These are phyloP conservation scores for Sphinx pinastri DNA, from an alignment of 2,888 invertebrate genomes.

Conservation along the genomic window DNA sequence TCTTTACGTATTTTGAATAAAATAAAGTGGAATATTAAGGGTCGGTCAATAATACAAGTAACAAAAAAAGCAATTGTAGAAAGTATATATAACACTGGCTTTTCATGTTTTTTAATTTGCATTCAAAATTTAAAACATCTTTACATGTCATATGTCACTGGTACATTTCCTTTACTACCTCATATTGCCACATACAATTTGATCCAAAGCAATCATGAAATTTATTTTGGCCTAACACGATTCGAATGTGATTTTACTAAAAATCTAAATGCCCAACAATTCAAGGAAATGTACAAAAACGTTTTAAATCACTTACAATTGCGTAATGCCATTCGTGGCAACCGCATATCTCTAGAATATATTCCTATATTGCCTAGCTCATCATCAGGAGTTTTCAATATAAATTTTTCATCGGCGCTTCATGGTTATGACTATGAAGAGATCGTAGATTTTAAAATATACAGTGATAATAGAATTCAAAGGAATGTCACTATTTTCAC, in stretches of 20 bases:
- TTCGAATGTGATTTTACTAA: background rate
- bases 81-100: background rate
- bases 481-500: background rate
- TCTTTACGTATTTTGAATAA: slow-evolving; percentile 30
- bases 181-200: slow-evolving; percentile 31
- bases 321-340: background rate
- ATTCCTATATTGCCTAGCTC: background rate
- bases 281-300: background rate
- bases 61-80: background rate
- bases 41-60: background rate
- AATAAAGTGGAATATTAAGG: slow-evolving; percentile 23
- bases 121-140: slow-evolving; percentile 28
- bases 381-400: background rate
- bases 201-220: slow-evolving; percentile 10
- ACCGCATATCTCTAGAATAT: background rate
- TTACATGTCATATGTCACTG: background rate
- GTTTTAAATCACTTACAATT: background rate
- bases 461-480: background rate
- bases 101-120: background rate
- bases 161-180: slow-evolving; percentile 15
- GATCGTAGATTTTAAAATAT: background rate
- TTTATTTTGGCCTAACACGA: background rate
- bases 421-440: background rate
- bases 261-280: background rate
- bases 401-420: background rate